These are phyloP conservation scores for Lepidochitona cinerea DNA, from an alignment of 2,888 invertebrate species.

Conservation along the genomic window DNA sequence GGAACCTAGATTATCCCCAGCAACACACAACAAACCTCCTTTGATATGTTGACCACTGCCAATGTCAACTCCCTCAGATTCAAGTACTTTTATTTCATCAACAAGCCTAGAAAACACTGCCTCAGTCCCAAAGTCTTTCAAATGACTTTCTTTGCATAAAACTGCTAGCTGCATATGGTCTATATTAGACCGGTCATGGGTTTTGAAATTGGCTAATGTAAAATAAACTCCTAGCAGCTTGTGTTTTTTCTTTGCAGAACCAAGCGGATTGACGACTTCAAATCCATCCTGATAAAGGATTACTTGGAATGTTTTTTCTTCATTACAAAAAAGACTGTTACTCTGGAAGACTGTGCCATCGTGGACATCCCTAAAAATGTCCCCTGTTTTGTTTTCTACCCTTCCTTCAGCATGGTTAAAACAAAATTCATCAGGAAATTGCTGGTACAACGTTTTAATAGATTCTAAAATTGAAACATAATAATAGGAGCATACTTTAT, in stretches of 20 bases:
- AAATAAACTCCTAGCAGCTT: not conserved
- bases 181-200: not conserved
- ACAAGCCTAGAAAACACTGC: not conserved
- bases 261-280: not conserved
- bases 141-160: not conserved
- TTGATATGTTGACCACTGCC: not conserved
- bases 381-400: too few species aligned
- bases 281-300: not conserved
- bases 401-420: too few species aligned
- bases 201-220: not conserved
- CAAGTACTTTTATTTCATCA: not conserved
- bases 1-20: not conserved
- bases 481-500: not conserved
- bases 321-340: not conserved
- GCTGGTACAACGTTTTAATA: not conserved
- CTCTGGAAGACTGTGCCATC: not conserved
- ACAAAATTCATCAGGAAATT: not conserved
- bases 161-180: not conserved
- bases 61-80: not conserved
- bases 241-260: not conserved
- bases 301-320: not conserved
- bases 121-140: not conserved
- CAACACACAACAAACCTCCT: not conserved
- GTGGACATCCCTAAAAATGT: not conserved
- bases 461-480: not conserved